Base-by-base conservation (phyloP, 2,888 invertebrate genomes). In the Luperina nickerlii region DNA sequence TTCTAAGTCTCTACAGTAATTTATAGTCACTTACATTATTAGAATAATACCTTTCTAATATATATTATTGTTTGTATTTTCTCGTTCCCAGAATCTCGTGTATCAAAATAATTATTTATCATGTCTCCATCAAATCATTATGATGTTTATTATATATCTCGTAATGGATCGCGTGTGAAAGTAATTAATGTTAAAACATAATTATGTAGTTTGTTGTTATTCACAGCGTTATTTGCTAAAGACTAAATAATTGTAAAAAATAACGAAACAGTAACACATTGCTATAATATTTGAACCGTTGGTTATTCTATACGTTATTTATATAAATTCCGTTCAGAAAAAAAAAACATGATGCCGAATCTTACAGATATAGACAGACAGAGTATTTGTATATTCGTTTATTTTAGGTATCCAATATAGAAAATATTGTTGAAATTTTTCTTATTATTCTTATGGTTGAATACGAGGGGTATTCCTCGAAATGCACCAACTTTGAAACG, bases 141-240 rank as follows among this genome's bases (percentile, higher is more conserved):
- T 11, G 5, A 67, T 84, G 74, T 71, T 69, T 32, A 51, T 74
- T 60, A 67, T 63, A 9, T 71, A 84, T 84, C 87, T n/a, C 45
- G 38, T 78, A 68, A 74, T 77, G 24, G 38, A 84, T 87, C 83
- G 78, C 83, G 79, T 84, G 83, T 65, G 83, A 84, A 87, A 83
- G 57, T 69, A 77, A 72, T 82, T 70, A 74, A 57, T 15, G 8
- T 68, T 11, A 68, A 38, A 62, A 48, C 67, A 69, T 15, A 45
- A 45, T 42, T 42, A 11, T 45, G 45, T 45, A 18, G 24, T 63
- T 68, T 81, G 48, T 68, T 38, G 60, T 71, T 54, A 54, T 8
- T 27, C 15, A 67, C 2, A 73, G 24, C 7, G 45, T 54, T 77
- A 74, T 83, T 83, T 83, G 69, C 51, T 78, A 87, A 60, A 74